These are phyloP conservation scores for Hiodon tergisus DNA, from an alignment of 2,113 vertebrate species.

Conservation along the genomic window DNA sequence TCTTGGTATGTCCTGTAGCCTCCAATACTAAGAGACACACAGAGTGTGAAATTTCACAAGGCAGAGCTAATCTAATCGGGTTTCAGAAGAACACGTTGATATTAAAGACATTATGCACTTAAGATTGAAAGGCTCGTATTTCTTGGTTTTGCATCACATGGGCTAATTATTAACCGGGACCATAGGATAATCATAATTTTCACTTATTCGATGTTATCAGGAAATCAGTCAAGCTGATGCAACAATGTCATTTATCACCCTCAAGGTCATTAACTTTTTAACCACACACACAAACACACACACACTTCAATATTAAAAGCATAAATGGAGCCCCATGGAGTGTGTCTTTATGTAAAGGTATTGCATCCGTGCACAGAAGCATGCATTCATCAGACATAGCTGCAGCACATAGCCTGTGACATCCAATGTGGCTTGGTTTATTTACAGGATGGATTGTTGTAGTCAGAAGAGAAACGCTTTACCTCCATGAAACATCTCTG, in stretches of 20 bases:
- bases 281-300: too few relatives aligned
- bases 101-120: not conserved
- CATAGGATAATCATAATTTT: too few relatives aligned
- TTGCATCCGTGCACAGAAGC: too few relatives aligned
- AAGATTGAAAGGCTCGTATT: not conserved
- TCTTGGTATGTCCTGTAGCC: conserved; percentile 62
- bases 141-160: not conserved
- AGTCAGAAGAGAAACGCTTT: not conserved
- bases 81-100: too few relatives aligned
- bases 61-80: too few relatives aligned
- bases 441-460: not conserved
- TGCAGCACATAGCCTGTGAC: not conserved
- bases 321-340: too few relatives aligned
- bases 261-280: too few relatives aligned
- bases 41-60: not conserved
- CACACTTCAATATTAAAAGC: too few relatives aligned
- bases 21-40: conserved; percentile 56
- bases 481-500: conserved; percentile 71
- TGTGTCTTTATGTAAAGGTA: too few relatives aligned
- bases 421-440: not conserved
- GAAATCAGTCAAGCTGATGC: not conserved
- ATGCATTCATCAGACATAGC: too few relatives aligned
- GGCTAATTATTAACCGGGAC: too few relatives aligned
- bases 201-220: not conserved
- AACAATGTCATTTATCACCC: not conserved